Evolutionary conservation across 2,113 vertebrate genomes (phyloP), one percentile per base, ranked within the genome.

Genomic region (Catharus minimus): DNA sequence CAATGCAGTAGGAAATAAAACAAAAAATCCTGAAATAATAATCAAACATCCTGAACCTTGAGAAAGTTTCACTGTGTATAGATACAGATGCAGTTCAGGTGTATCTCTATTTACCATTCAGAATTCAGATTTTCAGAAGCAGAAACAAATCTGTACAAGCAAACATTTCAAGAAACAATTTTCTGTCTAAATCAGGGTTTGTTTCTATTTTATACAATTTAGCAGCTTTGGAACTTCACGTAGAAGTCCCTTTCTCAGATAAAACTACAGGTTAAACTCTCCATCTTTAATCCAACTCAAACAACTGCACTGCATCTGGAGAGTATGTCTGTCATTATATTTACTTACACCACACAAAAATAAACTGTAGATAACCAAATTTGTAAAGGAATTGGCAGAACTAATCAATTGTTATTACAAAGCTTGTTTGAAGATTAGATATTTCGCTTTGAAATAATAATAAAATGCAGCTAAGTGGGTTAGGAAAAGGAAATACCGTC

Each of bases 341-440:
- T 96, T 97, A 96, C 89, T 96, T 96, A 95, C 43, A 94, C 92
- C 58, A 85, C 92, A 88, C 72, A 88, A 92, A 94, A 96, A 94
- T 88, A 95, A 97, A 97, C 96, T 96, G 91, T 90, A 98, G 96
- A 97, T 96, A 98, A 98, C 95, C 92, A 97, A 96, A 97, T 97
- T 97, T 97, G 97, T 97, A 95, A 96, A 96, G 95, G 91, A 97
- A 97, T 94, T 97, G 97, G 97, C 96, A 98, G 97, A 97, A 98
- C 96, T 95, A 97, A 97, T 97, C 96, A 95, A 97, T 97, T 97
- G 93, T 96, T 97, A 95, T 96, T 97, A 93, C 73, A 97, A 96
- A 95, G 94, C 92, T 95, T 95, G 96, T 96, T 95, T 97, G 95
- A 96, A 97, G 93, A 97, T 96, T 96, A 97, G 93, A 96, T 94